Base-by-base conservation (phyloP, 2,888 invertebrate genomes). In the Nemoura dubitans region DNA sequence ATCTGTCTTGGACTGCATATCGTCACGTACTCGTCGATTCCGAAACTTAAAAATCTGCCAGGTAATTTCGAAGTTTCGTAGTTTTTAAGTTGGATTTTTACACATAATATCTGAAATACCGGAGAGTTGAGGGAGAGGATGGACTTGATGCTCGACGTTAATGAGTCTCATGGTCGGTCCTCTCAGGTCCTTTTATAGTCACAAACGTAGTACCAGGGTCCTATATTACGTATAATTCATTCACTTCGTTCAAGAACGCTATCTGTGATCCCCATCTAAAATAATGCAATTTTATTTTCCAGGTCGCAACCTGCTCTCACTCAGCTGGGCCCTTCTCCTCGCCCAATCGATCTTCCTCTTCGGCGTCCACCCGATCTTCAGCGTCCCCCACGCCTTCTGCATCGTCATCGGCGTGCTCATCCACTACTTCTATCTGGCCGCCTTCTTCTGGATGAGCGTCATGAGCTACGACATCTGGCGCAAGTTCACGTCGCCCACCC, bases 361-460 rank as follows among this genome's bases (percentile, higher is more conserved):
- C 1, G 88, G 87, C 25, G 59, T 86, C 14, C 59, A 83, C 26
- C 87, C 87, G 21, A 10, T 36, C n/a, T 28, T 85, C 14, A 43
- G 76, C 1, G 86, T 84, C 10, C 78, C 86, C 0, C 29, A 28
- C 3, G 87, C 76, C 16, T 0, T 87, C 3, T 89, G 89, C 85
- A 83, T 85, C 0, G 86, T 88, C 0, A 86, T 91, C 0, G 91
- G 90, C 1, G 89, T 91, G 0, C 76, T 89, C 0, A 90, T 91
- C 85, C 92, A 92, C 88, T 92, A 90, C 89, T 90, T 90, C 87
- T 92, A 90, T 88, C 89, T 92, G 43, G 90, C 91, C 0, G 89
- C 91, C 0, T 92, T 92, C 89, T 90, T 90, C 88, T 93, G 93
- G 93, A 91, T 92, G 91, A 92, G 91, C 88, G 90, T 92, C 7